Percentiles rank a stretch among this genome's conserved stretches.
phyloP scores from a whole-genome alignment of 2,797 vertebrate species.

The Oreortyx pictus region DNA sequence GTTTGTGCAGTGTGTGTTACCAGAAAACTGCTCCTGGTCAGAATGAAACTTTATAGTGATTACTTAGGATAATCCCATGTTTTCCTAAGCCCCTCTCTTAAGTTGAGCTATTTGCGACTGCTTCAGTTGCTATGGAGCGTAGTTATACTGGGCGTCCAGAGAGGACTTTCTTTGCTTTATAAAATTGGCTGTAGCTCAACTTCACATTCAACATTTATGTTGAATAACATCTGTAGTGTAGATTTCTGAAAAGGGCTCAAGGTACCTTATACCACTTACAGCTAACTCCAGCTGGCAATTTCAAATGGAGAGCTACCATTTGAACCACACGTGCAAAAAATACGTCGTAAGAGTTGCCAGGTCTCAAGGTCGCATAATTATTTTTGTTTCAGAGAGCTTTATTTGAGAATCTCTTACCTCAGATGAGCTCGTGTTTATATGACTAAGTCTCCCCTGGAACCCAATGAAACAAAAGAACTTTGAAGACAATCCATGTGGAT shows the following conservation, averaged over 20 bases:
- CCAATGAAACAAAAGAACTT: slow-evolving; percentile 3
- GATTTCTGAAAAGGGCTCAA: background rate
- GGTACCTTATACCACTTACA: background rate
- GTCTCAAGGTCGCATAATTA: background rate
- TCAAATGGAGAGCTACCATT: background rate
- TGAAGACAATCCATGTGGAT: slow-evolving; percentile 19
- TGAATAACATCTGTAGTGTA: background rate
- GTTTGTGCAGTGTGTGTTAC: background rate
- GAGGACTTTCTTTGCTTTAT: background rate
- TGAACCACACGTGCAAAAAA: background rate
- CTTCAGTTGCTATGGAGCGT: background rate
- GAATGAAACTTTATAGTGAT: background rate
- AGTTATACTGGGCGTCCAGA: background rate
- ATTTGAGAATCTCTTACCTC: slow-evolving; percentile 22
- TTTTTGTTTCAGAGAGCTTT: background rate
- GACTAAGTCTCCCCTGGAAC: slow-evolving; percentile 23
- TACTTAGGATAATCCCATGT: background rate
- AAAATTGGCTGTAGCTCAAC: background rate
- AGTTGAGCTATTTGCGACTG: rapidly evolving
- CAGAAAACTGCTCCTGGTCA: background rate
- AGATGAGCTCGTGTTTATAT: slow-evolving; percentile 15
- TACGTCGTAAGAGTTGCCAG: background rate
- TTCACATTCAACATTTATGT: background rate
- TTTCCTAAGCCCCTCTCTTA: background rate
- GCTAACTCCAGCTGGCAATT: background rate